A percentile compares a stretch with the other conserved stretches of the same genome.
phyloP scores from a whole-genome alignment of 2,113 vertebrate species.

The Actenoides lindsayi region DNA sequence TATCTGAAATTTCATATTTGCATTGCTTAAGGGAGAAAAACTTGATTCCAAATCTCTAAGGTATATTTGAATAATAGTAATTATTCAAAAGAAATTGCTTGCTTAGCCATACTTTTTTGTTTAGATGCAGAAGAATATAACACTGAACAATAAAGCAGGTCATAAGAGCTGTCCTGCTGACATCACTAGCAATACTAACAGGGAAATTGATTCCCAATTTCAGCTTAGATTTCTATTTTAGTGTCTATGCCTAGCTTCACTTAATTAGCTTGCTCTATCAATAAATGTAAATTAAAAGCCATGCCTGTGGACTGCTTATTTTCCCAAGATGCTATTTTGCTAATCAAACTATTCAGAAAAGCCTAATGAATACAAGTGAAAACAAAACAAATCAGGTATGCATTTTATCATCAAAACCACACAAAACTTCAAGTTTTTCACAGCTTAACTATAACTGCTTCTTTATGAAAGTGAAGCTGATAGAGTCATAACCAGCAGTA shows the following conservation, averaged over 20 bases:
- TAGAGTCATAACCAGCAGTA: background rate
- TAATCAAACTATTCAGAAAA: background rate
- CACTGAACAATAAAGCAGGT: background rate
- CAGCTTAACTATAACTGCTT: background rate
- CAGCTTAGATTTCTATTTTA: slow-evolving; percentile 5
- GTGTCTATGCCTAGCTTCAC: background rate
- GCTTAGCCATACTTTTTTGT: background rate
- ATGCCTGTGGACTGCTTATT: background rate
- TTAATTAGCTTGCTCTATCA: slow-evolving; percentile 14
- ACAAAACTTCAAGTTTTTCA: background rate
- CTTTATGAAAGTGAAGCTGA: background rate
- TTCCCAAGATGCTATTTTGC: background rate
- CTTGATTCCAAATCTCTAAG: background rate
- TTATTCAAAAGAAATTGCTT: background rate
- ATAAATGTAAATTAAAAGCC: background rate
- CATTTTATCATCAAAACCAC: background rate
- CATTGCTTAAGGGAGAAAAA: background rate
- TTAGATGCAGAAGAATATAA: background rate
- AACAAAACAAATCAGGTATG: background rate
- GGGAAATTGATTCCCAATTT: background rate
- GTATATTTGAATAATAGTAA: background rate
- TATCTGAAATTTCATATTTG: background rate
- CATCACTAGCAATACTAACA: background rate
- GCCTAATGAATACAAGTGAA: background rate
- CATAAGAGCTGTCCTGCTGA: background rate